These are phyloP conservation scores for Gnathonemus echidnorhynchus DNA, from an alignment of 2,113 vertebrate genomes.

Conservation along the genomic window DNA sequence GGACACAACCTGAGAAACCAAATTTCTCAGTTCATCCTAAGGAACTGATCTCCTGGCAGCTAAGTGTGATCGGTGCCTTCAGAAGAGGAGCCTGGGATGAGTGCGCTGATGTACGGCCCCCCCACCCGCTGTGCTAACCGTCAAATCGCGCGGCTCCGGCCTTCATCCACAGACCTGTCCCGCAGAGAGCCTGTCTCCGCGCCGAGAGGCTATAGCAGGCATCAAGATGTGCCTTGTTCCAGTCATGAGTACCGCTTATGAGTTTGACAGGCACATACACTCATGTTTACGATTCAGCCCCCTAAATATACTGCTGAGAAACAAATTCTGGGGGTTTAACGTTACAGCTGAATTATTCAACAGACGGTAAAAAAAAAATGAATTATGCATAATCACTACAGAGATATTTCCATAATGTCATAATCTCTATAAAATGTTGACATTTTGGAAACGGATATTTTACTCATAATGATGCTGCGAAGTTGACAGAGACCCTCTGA, in stretches of 20 bases:
- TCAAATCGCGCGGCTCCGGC: not conserved
- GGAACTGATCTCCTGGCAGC: not conserved
- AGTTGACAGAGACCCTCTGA: not conserved
- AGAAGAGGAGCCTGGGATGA: not conserved
- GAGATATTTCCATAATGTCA: constrained; percentile 20
- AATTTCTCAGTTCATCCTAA: not conserved
- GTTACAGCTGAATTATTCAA: constrained; percentile 12
- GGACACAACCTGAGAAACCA: not conserved
- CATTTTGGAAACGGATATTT: constrained; percentile 5
- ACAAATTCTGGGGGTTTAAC: constrained; percentile 16
- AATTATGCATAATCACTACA: constrained; percentile 18
- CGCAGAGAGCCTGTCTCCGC: not conserved
- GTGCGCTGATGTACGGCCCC: not conserved
- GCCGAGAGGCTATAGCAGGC: not conserved
- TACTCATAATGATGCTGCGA: not conserved
- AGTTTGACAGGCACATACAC: not conserved
- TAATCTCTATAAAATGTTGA: constrained; percentile 13
- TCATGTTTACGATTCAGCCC: constrained; percentile 4
- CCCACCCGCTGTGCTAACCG: not conserved
- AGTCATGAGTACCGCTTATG: not conserved
- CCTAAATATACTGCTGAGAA: constrained; percentile 1
- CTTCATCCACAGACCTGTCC: not conserved
- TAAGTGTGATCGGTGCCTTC: not conserved
- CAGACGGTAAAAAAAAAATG: constrained; percentile 3
- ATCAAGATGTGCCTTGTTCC: not conserved